These are phyloP conservation scores for Pilophorus perplexus DNA, from an alignment of 2,888 invertebrate genomes.

Conservation along the genomic window DNA sequence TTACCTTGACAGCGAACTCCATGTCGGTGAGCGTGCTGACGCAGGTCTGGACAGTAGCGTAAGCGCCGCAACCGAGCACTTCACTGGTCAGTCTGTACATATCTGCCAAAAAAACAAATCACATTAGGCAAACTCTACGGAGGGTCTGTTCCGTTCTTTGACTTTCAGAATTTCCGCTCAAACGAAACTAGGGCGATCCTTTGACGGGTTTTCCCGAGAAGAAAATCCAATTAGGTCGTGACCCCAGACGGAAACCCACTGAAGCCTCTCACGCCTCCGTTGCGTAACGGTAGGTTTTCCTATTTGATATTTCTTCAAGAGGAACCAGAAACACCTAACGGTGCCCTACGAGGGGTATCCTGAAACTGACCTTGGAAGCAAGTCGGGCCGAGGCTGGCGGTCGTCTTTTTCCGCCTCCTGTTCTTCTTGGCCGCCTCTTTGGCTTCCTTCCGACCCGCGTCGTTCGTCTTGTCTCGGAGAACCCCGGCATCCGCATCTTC, in stretches of 20 bases:
- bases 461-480: conserved; percentile 51
- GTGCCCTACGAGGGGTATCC: too few species aligned
- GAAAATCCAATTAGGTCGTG: too few species aligned
- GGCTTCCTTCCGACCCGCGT: conserved; percentile 53
- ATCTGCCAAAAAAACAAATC: conserved; percentile 69
- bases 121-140: too few species aligned
- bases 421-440: conserved; percentile 86
- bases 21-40: conserved; percentile 84
- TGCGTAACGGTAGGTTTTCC: too few species aligned
- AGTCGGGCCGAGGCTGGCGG: conserved; percentile 82
- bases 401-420: conserved; percentile 86
- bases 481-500: conserved; percentile 52
- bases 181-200: too few species aligned
- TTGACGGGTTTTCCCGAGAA: too few species aligned
- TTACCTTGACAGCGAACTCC: conserved; percentile 89
- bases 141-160: too few species aligned
- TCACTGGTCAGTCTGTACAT: conserved; percentile 93
- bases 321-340: too few species aligned
- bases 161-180: too few species aligned
- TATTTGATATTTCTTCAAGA: too few species aligned
- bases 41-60: conserved; percentile 93
- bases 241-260: too few species aligned
- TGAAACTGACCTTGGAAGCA: conserved; percentile 76
- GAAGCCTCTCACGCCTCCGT: too few species aligned
- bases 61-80: conserved; percentile 93